Conservation (phyloP, 92 coral and sea anemone species). For the Diadumene lineata region DNA sequence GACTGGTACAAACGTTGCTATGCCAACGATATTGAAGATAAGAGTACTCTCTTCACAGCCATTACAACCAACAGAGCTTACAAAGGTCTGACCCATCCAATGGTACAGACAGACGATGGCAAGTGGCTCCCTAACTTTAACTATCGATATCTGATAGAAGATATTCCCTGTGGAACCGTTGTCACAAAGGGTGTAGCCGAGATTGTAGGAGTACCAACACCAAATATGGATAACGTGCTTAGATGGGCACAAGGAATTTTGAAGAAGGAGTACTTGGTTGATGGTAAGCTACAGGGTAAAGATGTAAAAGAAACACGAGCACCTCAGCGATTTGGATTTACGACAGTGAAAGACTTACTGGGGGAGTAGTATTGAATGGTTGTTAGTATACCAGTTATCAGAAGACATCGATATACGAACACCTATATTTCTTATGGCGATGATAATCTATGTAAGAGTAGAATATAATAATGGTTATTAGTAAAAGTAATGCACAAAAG, state of each 20-base stretch:
- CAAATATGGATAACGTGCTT: slow-evolving; percentile 45
- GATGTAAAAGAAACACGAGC: slow-evolving; percentile 47
- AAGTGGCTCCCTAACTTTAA: slow-evolving; percentile 46
- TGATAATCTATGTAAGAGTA: too few species aligned
- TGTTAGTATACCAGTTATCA: too few species aligned
- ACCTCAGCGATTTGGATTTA: slow-evolving; percentile 59
- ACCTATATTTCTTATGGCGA: too few species aligned
- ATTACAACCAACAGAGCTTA: slow-evolving; percentile 45
- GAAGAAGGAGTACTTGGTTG: slow-evolving; percentile 36
- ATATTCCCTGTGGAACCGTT: slow-evolving; percentile 43
- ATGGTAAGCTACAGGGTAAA: slow-evolving; percentile 39
- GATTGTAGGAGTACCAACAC: slow-evolving; percentile 45
- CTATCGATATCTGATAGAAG: slow-evolving; percentile 48
- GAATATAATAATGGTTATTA: too few species aligned
- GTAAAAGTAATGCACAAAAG: too few species aligned
- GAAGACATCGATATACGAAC: too few species aligned
- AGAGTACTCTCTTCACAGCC: slow-evolving; percentile 26
- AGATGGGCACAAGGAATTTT: slow-evolving; percentile 40
- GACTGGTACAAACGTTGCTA: slow-evolving; percentile 39
- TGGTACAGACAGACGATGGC: slow-evolving; percentile 41
- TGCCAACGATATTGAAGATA: slow-evolving; percentile 37
- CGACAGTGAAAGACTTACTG: slow-evolving; percentile 22
- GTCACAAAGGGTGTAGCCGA: slow-evolving; percentile 51
- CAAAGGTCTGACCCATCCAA: slow-evolving; percentile 49
- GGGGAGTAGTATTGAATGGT: slow-evolving; percentile 15